phyloP scores from a whole-genome alignment of 2,888 invertebrate genomes.

The Thymelicus acteon region DNA sequence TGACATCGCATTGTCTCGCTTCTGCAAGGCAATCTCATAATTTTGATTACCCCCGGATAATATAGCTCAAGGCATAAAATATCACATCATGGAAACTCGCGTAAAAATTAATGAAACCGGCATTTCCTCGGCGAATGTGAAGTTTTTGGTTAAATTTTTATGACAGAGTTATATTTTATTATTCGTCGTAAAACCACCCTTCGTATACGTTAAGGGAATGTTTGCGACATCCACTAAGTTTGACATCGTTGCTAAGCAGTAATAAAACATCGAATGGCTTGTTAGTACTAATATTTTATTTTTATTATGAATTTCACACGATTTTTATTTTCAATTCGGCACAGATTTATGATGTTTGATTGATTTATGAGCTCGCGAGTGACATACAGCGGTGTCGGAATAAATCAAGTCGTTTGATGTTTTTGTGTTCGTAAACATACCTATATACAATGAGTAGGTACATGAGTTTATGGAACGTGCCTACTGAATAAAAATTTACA shows the following conservation, averaged over 20 bases:
- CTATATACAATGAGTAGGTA: neutral
- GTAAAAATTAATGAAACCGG: slow-evolving; percentile 32
- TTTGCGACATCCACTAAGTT: slow-evolving; percentile 61
- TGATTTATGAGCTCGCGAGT: slow-evolving; percentile 34
- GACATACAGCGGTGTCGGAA: slow-evolving; percentile 25
- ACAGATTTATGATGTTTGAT: slow-evolving; percentile 36
- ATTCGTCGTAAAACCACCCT: slow-evolving; percentile 65
- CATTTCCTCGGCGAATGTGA: slow-evolving; percentile 39
- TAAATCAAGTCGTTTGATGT: slow-evolving; percentile 29
- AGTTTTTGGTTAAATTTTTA: slow-evolving; percentile 64
- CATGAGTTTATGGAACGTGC: neutral
- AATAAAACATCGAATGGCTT: slow-evolving; percentile 20
- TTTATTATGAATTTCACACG: slow-evolving; percentile 31
- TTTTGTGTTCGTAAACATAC: slow-evolving; percentile 6
- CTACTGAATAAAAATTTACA: no score
- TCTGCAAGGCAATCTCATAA: slow-evolving; percentile 1
- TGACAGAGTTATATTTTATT: slow-evolving; percentile 72
- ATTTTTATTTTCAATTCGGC: slow-evolving; percentile 37
- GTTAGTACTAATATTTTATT: slow-evolving; percentile 35
- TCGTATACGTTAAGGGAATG: slow-evolving; percentile 65
- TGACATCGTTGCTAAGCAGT: slow-evolving; percentile 46
- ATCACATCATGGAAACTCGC: slow-evolving; percentile 25
- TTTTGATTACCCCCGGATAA: slow-evolving; percentile 2
- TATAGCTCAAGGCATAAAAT: slow-evolving; percentile 26
- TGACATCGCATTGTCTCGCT: neutral